Evolutionary conservation across 2,888 invertebrate species (phyloP).

Genomic region (Drosophila affinis): DNA sequence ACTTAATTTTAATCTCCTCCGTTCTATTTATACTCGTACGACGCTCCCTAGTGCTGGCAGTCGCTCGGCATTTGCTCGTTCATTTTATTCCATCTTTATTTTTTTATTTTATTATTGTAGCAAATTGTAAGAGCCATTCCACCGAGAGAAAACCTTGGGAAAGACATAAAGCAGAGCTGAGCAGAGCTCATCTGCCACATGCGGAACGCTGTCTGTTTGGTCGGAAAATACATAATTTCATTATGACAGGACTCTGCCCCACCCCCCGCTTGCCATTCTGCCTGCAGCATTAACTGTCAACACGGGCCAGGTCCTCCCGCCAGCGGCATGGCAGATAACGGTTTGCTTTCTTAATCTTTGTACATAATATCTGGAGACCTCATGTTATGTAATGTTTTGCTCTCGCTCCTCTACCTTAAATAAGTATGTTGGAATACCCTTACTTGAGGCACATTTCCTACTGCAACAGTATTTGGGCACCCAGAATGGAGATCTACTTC

Average conservation of each 20-base stretch:
- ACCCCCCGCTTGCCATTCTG: not conserved
- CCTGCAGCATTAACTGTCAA: conserved; percentile 61
- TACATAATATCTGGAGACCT: conserved; percentile 70
- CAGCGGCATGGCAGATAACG: conserved; percentile 65
- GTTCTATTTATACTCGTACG: conserved; percentile 13
- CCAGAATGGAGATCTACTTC: not conserved
- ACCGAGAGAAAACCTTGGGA: not conserved
- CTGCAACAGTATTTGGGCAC: not conserved
- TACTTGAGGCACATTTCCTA: not conserved
- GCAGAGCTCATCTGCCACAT: conserved; percentile 41
- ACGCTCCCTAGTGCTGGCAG: too few relatives aligned
- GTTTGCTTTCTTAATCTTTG: conserved; percentile 76
- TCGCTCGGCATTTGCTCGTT: conserved; percentile 27
- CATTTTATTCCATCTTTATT: conserved; percentile 16
- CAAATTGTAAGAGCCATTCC: conserved; percentile 50
- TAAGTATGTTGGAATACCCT: not conserved
- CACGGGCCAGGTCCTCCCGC: conserved; percentile 47
- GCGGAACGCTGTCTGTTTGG: conserved; percentile 18
- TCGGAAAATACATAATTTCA: conserved; percentile 46
- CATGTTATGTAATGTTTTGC: conserved; percentile 52
- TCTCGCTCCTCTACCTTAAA: not conserved
- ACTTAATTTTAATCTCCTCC: conserved; percentile 31
- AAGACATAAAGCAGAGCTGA: conserved; percentile 16
- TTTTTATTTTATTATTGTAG: conserved; percentile 25
- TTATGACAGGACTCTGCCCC: conserved; percentile 23